Base-by-base conservation (phyloP, 2,888 invertebrate species). In the Cactoblastis cactorum region DNA sequence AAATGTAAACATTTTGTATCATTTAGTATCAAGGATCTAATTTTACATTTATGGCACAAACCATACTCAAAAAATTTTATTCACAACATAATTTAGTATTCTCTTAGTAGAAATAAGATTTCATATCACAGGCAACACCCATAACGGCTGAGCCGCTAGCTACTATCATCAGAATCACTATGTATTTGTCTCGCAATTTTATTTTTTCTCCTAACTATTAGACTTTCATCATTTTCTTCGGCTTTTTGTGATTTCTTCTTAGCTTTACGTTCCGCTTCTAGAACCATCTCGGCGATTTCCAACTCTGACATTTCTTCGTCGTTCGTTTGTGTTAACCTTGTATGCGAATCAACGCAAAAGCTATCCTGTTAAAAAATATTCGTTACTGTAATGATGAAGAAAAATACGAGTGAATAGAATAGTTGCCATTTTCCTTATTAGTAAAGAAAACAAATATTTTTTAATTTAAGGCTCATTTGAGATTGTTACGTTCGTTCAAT, bases 261-360 rank as follows among this genome's bases (percentile, higher is more conserved):
- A 0, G 54, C 43, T 54, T 61, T 76, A 46, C 70, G 67, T 59
- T 75, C 66, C 46, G 74, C 56, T 71, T 83, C 71, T 73, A 91
- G 81, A 34, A 91, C 74, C 53, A 91, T 89, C 76, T 94, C 94
- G 0, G 94, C 93, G 45, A 92, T 69, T 68, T 94, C 94, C 54
- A 94, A 75, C 56, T 91, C 90, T 0, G 85, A 92, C 62, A 88
- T 77, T 61, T 38, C 38, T 28, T 8, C 28, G 28, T 90, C 89
- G 41, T 79, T 76, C 0, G 61, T 79, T 77, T 83, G 84, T 38
- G 80, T 84, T 49, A 83, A 70, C 49, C 82, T 91, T 24, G 91
- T 90, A 63, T 93, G 92, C 17, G 91, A 91, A 48, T 91, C 90
- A 0, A 92, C 92, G 68, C 93, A 93, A 72, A 94, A 93, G 39